Percentiles rank a stretch among this genome's conserved stretches.
Evolutionary conservation across 2,113 vertebrate genomes (phyloP).

Genomic region (Nesogale talazaci): DNA sequence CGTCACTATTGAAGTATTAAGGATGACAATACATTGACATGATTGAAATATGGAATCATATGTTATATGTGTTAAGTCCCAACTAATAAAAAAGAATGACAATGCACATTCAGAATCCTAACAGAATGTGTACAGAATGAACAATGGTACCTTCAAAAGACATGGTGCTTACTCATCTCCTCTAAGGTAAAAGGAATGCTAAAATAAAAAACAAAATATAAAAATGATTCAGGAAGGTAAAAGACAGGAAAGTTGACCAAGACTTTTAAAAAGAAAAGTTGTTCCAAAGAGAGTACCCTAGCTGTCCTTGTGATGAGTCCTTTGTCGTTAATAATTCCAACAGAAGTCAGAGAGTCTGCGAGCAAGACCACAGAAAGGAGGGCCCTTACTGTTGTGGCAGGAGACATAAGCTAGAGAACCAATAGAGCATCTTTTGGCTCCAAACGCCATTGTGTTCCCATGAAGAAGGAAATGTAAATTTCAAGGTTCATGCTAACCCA

Average conservation of each 20-base stretch:
- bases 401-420: background rate
- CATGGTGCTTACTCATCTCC: background rate
- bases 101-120: background rate
- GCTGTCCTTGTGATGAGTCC: background rate
- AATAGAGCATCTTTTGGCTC: background rate
- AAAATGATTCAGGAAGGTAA: background rate
- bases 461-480: background rate
- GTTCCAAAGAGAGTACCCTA: background rate
- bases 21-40: background rate
- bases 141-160: too few species aligned
- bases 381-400: background rate
- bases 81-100: background rate
- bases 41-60: too few species aligned
- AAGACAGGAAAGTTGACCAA: background rate
- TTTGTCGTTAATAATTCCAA: background rate
- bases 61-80: too few species aligned
- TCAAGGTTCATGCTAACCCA: background rate
- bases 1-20: background rate
- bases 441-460: constrained; percentile 22
- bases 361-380: background rate
- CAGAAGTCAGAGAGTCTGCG: background rate
- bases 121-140: background rate
- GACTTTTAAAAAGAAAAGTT: background rate
- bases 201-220: background rate
- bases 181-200: background rate